Base-by-base conservation (phyloP, 2,113 vertebrate species). In the Electrona antarctica region DNA sequence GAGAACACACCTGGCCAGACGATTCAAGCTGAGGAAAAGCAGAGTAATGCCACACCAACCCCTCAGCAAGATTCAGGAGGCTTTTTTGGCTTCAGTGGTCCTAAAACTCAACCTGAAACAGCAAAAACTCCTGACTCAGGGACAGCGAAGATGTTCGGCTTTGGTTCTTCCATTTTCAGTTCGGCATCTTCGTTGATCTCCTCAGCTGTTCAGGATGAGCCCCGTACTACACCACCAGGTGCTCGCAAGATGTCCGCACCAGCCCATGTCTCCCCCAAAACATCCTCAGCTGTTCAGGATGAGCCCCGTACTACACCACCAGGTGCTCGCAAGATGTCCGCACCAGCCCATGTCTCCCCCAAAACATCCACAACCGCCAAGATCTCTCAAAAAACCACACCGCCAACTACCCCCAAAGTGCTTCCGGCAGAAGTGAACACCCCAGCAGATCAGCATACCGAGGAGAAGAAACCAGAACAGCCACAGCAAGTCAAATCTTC, bases 101-200 rank as follows among this genome's bases (percentile, higher is more conserved):
- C 81, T 64, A 86, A 82, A 85, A 68, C 71, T 21, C 56, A 55
- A 1, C 78, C 85, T 3, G 77, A 87, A 52, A 65, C 77, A 66
- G 89, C 90, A n/a, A 92, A 92, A 79, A 87, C 92, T 72, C 83
- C 88, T 33, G 89, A 93, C 28, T 91, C 91, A 0, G 67, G 92
- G 11, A 80, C 90, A 70, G 90, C 90, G 33, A 94, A 93, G 75
- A 91, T 94, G 90, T 87, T 95, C 92, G 82, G 87, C 84, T 90
- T 78, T 73, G 74, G 90, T 55, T 78, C 93, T 55, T 78, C 93
- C 41, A 90, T 94, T 74, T 89, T 93, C 49, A 93, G 90, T 70
- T 93, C 93, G 47, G 92, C 93, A 28, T 92, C 93, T 4, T 91
- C 80, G 69, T 75, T 93, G 59, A 90, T 93, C 81, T 83, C 78